These are phyloP conservation scores for Dryococelus australis DNA, from an alignment of 2,888 invertebrate genomes.

Conservation along the genomic window DNA sequence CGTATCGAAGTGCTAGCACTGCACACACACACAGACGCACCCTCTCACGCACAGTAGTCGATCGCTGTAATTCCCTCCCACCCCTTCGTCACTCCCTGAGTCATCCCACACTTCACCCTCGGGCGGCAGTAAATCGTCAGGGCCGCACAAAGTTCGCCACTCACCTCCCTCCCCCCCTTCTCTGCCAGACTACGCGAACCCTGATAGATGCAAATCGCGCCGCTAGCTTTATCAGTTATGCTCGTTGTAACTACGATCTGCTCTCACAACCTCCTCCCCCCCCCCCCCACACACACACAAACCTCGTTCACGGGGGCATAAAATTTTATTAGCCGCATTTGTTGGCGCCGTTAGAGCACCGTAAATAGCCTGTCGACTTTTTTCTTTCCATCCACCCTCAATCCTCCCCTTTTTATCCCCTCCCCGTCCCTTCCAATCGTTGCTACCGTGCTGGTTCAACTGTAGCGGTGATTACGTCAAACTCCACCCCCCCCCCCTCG, in stretches of 20 bases:
- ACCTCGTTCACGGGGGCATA: not conserved
- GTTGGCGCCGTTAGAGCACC: not conserved
- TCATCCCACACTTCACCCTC: not conserved
- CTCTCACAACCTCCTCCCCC: not conserved
- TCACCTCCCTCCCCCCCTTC: not conserved
- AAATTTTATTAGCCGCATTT: not conserved
- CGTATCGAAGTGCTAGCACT: no score
- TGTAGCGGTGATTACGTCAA: not conserved
- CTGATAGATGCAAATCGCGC: slow-evolving; percentile 5
- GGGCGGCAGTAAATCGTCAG: not conserved
- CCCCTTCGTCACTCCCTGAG: no score
- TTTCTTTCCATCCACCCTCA: not conserved
- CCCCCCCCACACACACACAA: not conserved
- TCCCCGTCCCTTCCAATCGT: not conserved
- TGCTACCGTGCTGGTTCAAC: no score
- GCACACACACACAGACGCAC: no score
- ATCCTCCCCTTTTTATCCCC: not conserved
- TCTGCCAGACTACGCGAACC: not conserved
- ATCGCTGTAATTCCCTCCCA: no score
- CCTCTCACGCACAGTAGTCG: no score
- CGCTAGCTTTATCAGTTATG: not conserved
- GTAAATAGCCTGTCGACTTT: not conserved
- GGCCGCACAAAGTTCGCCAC: not conserved
- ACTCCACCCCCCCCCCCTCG: not conserved
- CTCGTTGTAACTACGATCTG: not conserved